A percentile compares a stretch with the other conserved stretches of the same genome.
phyloP scores from a whole-genome alignment of 1,140 invertebrate species.

The Physella acuta region DNA sequence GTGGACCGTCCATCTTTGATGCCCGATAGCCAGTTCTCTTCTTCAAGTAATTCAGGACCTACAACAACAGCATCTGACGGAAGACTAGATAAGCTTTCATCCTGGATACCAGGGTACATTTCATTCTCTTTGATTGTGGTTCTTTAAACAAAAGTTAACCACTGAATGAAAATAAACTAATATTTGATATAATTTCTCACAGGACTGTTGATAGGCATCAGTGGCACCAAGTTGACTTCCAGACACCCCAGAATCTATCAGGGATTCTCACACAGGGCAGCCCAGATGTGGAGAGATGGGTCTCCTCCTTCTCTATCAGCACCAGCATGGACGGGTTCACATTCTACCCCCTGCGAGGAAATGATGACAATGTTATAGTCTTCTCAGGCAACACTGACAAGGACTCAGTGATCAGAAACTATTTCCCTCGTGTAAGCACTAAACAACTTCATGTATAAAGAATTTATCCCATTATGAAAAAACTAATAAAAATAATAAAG shows the following conservation, averaged over 20 bases:
- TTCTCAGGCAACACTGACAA: constrained; percentile 33
- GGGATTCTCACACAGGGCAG: constrained; percentile 38
- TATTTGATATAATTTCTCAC: background rate
- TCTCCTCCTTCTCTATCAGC: constrained; percentile 25
- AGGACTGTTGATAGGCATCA: constrained; percentile 23
- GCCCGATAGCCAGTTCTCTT: background rate
- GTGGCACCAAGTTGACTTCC: constrained; percentile 34
- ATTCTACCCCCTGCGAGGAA: background rate
- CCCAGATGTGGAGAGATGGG: constrained; percentile 30
- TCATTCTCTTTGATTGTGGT: background rate
- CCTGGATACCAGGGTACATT: constrained; percentile 32
- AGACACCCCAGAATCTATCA: constrained; percentile 25
- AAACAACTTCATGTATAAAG: background rate
- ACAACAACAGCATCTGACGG: constrained; percentile 21
- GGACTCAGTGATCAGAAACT: constrained; percentile 25
- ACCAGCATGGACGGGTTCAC: constrained; percentile 3
- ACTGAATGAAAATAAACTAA: background rate
- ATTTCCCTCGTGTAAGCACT: constrained; percentile 16
- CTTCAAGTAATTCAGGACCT: background rate
- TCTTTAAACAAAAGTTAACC: background rate
- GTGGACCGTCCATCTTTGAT: background rate
- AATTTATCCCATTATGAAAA: background rate
- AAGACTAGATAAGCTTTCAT: constrained; percentile 28
- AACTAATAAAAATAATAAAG: background rate
- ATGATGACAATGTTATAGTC: constrained; percentile 19